Percentiles rank a stretch among this genome's conserved stretches.
Evolutionary conservation across 2,113 vertebrate species (phyloP).

Genomic region (Hydropotes inermis): DNA sequence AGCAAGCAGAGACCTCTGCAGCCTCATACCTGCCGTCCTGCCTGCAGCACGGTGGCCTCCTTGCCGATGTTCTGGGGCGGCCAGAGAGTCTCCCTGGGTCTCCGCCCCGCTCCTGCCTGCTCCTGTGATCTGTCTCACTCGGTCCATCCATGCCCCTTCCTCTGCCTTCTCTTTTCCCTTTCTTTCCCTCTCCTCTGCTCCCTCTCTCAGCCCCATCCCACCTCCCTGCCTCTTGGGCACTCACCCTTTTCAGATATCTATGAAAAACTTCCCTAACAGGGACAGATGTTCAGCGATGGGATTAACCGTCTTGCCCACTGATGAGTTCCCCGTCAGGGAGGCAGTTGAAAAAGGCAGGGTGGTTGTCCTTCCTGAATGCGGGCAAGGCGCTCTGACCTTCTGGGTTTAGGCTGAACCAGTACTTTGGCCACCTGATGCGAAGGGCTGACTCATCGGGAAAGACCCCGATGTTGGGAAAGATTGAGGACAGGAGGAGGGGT

Average conservation of each 20-base stretch:
- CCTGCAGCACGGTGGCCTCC: neutral
- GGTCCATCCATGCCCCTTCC: neutral
- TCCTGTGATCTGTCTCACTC: neutral
- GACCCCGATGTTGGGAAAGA: neutral
- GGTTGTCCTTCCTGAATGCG: neutral
- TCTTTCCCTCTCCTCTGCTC: neutral
- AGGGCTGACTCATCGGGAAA: neutral
- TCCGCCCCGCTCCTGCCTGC: neutral
- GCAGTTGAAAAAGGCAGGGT: neutral
- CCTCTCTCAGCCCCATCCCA: neutral
- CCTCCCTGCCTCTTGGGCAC: neutral
- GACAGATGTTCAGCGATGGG: neutral
- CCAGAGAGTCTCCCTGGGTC: neutral
- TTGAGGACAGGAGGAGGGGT: neutral
- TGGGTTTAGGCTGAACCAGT: neutral
- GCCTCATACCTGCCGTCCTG: constrained; percentile 7
- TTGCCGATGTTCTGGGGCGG: neutral
- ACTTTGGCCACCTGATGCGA: neutral
- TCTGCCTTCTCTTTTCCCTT: neutral
- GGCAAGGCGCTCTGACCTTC: neutral
- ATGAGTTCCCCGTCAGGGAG: neutral
- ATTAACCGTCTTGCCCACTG: neutral
- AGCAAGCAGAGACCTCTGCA: constrained; percentile 29
- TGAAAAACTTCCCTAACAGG: neutral
- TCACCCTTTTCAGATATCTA: neutral